phyloP scores from a whole-genome alignment of 2,888 invertebrate genomes.

The Coelogynopora nodosa region DNA sequence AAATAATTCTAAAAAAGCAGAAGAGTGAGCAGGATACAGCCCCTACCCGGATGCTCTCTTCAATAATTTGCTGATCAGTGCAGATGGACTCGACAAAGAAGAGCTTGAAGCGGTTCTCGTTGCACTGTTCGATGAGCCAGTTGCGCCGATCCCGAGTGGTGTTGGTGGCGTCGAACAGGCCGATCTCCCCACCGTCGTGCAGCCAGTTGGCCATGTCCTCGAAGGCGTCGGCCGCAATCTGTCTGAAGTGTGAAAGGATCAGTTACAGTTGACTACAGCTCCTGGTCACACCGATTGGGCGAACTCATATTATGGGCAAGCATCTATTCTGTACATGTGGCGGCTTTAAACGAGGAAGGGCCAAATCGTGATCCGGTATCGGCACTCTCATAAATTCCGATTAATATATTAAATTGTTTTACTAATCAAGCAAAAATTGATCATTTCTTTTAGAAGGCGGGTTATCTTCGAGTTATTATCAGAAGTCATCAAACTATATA shows the following conservation, averaged over 20 bases:
- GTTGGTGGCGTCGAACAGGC: slow-evolving; percentile 98
- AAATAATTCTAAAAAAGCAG: neutral
- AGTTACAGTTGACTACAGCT: too few species aligned
- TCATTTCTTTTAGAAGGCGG: too few species aligned
- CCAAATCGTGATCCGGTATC: too few species aligned
- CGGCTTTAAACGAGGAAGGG: too few species aligned
- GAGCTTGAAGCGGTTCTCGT: slow-evolving; percentile 83
- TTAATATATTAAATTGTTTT: too few species aligned
- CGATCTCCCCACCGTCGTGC: slow-evolving; percentile 71
- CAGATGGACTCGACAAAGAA: slow-evolving; percentile 98
- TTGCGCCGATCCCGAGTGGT: slow-evolving; percentile 84
- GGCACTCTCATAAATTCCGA: too few species aligned
- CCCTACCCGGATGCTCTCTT: slow-evolving; percentile 87
- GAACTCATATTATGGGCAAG: too few species aligned
- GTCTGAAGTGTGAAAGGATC: neutral
- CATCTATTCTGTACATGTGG: too few species aligned
- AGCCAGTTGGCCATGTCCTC: slow-evolving; percentile 87
- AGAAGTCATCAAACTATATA: too few species aligned
- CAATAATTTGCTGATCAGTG: slow-evolving; percentile 89
- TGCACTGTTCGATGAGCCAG: slow-evolving; percentile 71
- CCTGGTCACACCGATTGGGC: too few species aligned
- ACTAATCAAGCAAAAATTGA: too few species aligned
- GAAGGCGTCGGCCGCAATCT: slow-evolving; percentile 71
- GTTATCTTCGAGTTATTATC: too few species aligned
- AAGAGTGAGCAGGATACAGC: neutral